These are phyloP conservation scores for Planococcus citri DNA, from an alignment of 1,140 invertebrate genomes.

Conservation along the genomic window DNA sequence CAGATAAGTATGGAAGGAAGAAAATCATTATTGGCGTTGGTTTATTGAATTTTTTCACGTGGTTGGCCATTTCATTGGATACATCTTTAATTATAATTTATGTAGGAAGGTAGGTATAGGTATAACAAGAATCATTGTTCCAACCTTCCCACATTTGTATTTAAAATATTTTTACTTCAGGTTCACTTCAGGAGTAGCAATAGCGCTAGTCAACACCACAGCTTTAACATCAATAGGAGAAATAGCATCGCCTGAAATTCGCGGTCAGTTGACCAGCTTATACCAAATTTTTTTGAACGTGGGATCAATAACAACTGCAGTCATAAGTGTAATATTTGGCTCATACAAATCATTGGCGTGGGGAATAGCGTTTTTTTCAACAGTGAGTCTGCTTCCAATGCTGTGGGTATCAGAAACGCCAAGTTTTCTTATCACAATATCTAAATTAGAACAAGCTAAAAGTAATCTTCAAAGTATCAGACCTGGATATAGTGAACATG, in stretches of 20 bases:
- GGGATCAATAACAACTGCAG: background rate
- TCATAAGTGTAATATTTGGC: background rate
- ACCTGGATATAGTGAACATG: background rate
- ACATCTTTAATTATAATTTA: too few species aligned
- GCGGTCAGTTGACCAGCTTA: background rate
- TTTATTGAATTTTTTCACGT: too few species aligned
- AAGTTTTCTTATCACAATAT: background rate
- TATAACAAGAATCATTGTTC: too few species aligned
- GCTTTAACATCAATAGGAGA: background rate
- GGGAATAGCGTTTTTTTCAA: background rate
- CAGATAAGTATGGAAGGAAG: too few species aligned
- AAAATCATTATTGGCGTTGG: too few species aligned
- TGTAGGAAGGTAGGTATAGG: too few species aligned
- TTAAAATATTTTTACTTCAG: background rate
- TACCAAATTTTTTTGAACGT: background rate
- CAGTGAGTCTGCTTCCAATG: background rate
- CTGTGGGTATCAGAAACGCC: background rate
- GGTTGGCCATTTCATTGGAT: too few species aligned
- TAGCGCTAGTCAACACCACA: background rate
- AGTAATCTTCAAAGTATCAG: background rate
- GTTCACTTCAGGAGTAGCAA: background rate
- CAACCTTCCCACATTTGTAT: too few species aligned
- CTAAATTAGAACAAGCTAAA: background rate
- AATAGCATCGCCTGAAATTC: background rate
- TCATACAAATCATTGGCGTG: background rate